Evolutionary conservation across 2,113 vertebrate genomes (phyloP).

Genomic region (Gallinago media): DNA sequence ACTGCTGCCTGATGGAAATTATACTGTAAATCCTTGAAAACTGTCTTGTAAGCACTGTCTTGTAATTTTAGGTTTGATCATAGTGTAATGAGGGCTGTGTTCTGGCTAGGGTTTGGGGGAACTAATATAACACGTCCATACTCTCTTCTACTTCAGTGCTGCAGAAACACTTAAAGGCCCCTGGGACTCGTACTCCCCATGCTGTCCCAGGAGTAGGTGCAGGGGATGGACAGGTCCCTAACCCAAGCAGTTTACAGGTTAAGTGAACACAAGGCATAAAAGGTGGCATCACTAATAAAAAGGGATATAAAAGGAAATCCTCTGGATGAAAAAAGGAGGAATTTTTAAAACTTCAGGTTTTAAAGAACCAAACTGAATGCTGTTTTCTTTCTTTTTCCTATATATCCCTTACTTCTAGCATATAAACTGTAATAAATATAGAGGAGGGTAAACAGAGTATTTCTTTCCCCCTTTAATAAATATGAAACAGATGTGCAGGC

Average conservation of each 20-base stretch:
- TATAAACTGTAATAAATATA: not conserved
- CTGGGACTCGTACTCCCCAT: not conserved
- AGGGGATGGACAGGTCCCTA: not conserved
- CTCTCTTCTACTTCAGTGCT: not conserved
- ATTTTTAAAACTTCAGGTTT: not conserved
- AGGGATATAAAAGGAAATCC: not conserved
- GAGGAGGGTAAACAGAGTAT: constrained; percentile 25
- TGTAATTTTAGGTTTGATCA: not conserved
- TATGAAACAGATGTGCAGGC: constrained; percentile 51
- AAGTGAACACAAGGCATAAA: not conserved
- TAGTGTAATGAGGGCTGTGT: not conserved
- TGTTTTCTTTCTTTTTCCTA: not conserved
- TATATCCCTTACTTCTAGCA: not conserved
- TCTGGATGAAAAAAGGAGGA: not conserved
- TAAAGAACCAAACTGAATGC: not conserved
- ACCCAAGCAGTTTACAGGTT: not conserved
- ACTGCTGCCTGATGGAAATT: not conserved
- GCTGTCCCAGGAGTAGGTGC: not conserved
- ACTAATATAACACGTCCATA: not conserved
- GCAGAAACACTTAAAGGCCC: not conserved
- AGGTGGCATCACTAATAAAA: not conserved
- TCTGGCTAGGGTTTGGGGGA: not conserved
- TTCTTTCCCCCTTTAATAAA: constrained; percentile 8
- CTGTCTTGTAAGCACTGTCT: not conserved
- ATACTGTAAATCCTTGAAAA: not conserved